Percentiles rank a stretch among this genome's conserved stretches.
Evolutionary conservation across 2,888 invertebrate species (phyloP).

Genomic region (Stenodera caucasica): DNA sequence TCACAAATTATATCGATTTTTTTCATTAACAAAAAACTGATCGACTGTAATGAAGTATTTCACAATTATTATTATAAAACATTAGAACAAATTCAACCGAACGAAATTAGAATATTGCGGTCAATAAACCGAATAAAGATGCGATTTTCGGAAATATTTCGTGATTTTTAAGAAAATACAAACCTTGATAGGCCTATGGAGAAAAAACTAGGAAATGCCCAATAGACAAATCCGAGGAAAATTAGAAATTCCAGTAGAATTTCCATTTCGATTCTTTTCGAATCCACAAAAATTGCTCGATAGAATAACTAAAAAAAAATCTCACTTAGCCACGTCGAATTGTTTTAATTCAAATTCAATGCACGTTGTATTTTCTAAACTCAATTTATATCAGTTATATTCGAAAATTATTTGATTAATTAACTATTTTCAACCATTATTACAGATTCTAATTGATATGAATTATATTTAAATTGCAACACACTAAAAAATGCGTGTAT

Average conservation of each 20-base stretch:
- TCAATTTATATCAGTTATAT: background rate
- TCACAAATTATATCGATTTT: too few relatives aligned
- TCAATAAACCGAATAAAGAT: background rate
- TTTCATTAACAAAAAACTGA: too few relatives aligned
- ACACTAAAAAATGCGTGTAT: too few relatives aligned
- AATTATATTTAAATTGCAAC: too few relatives aligned
- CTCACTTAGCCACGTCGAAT: slow-evolving; percentile 17
- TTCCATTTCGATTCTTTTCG: slow-evolving; percentile 40
- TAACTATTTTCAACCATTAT: background rate
- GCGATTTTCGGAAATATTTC: background rate
- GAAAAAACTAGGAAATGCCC: slow-evolving; percentile 50
- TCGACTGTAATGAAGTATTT: too few relatives aligned
- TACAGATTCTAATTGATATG: background rate
- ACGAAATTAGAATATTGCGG: background rate
- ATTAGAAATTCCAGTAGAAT: slow-evolving; percentile 47
- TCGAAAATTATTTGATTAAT: background rate
- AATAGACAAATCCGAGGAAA: slow-evolving; percentile 44
- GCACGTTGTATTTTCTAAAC: background rate
- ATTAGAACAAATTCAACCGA: too few relatives aligned
- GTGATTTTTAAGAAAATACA: too few relatives aligned
- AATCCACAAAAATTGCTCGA: background rate
- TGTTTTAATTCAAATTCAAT: background rate
- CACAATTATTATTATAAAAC: too few relatives aligned
- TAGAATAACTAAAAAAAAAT: slow-evolving; percentile 5
- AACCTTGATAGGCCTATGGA: slow-evolving; percentile 46